phyloP scores from a whole-genome alignment of 1,140 invertebrate genomes.

The Trialeurodes vaporariorum region DNA sequence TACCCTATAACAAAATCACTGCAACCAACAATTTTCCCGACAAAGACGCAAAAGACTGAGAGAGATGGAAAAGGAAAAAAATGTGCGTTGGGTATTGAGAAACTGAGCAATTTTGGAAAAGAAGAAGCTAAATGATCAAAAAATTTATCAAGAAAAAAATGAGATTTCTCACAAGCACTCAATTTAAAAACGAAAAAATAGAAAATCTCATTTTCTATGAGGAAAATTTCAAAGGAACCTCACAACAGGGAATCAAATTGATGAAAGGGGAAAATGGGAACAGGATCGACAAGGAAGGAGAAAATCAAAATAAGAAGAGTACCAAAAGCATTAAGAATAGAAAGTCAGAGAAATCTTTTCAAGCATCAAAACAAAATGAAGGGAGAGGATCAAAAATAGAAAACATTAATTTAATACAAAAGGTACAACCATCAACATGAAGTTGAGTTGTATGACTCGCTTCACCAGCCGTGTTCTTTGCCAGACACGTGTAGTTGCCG shows the following conservation, averaged over 20 bases:
- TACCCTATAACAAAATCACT: no score
- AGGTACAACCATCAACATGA: slow-evolving; percentile 50
- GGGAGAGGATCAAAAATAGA: neutral
- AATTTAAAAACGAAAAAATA: no score
- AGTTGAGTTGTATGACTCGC: slow-evolving; percentile 46
- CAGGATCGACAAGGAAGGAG: neutral
- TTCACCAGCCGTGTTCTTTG: slow-evolving; percentile 47
- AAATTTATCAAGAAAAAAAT: no score
- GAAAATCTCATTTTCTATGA: no score
- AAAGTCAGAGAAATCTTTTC: neutral
- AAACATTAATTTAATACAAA: no score
- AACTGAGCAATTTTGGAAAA: no score
- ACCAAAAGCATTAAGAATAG: neutral
- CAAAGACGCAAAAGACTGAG: no score
- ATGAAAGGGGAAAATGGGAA: neutral
- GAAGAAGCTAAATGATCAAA: no score
- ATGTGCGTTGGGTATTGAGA: no score
- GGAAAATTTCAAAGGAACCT: neutral
- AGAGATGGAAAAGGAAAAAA: no score
- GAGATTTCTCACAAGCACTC: no score
- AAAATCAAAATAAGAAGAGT: neutral
- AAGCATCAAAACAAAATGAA: neutral
- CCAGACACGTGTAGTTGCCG: slow-evolving; percentile 59
- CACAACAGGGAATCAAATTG: neutral
- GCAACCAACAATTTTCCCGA: no score